These are phyloP conservation scores for Cottus gobio DNA, from an alignment of 2,113 vertebrate species.

Conservation along the genomic window DNA sequence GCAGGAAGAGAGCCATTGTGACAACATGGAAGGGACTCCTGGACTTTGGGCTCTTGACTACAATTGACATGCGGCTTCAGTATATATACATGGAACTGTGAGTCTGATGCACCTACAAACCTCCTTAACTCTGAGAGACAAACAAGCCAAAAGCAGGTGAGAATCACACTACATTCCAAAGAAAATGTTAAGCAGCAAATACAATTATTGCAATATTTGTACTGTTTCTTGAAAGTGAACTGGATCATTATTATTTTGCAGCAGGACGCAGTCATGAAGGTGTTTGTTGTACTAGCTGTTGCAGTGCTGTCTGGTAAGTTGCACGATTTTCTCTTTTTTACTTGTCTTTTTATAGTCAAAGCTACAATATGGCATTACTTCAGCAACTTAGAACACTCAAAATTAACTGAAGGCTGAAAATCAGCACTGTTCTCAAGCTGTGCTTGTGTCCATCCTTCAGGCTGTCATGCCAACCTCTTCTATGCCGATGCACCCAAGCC, in stretches of 20 bases:
- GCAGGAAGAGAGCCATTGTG: slow-evolving; percentile 45
- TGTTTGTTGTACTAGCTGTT: slow-evolving; percentile 66
- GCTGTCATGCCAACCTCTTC: slow-evolving; percentile 82
- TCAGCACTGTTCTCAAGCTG: background rate
- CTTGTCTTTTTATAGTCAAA: background rate
- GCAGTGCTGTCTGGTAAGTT: slow-evolving; percentile 78
- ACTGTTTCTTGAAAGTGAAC: slow-evolving; percentile 2
- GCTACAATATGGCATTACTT: background rate
- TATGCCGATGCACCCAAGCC: slow-evolving; percentile 82
- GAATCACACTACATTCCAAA: slow-evolving; percentile 21
- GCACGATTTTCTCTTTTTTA: background rate
- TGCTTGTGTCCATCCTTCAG: slow-evolving; percentile 49
- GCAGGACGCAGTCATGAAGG: slow-evolving; percentile 70
- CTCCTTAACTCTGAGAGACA: slow-evolving; percentile 31
- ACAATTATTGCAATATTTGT: background rate
- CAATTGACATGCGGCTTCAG: slow-evolving; percentile 63
- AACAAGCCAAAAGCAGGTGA: slow-evolving; percentile 61
- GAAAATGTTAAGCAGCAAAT: background rate
- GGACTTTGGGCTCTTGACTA: slow-evolving; percentile 75
- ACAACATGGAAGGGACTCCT: slow-evolving; percentile 79
- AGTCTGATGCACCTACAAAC: slow-evolving; percentile 35
- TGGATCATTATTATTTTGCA: slow-evolving; percentile 28
- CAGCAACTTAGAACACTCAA: background rate
- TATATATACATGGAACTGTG: slow-evolving; percentile 68
- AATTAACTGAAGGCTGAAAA: background rate